These are phyloP conservation scores for Macrosoma leucophasiata DNA, from an alignment of 2,888 invertebrate genomes.

Conservation along the genomic window DNA sequence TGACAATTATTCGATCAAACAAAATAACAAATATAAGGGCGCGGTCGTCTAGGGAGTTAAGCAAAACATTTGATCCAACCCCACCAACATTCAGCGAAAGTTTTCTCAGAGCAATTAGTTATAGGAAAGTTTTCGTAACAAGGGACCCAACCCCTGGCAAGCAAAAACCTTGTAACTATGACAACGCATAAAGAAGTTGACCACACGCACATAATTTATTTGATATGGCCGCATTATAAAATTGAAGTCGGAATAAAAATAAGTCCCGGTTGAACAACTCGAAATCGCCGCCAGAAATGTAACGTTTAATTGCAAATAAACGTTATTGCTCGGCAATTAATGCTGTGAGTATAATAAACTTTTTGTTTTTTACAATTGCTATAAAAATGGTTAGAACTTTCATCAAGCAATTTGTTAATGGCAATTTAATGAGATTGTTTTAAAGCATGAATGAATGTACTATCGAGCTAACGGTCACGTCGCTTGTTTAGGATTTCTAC, in stretches of 20 bases:
- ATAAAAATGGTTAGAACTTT: no score
- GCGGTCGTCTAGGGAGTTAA: constrained; percentile 18
- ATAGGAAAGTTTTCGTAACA: constrained; percentile 48
- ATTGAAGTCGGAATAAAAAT: constrained; percentile 24
- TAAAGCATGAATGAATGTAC: no score
- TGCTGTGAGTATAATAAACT: no score
- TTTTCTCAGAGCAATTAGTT: constrained; percentile 53
- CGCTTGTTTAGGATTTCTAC: no score
- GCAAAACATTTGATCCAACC: constrained; percentile 25
- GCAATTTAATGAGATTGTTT: no score
- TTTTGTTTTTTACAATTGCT: no score
- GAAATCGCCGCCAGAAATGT: no score
- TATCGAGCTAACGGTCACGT: no score
- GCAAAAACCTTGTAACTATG: constrained; percentile 48
- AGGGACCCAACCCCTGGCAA: constrained; percentile 35
- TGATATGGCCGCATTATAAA: constrained; percentile 25
- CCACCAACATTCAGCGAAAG: constrained; percentile 41
- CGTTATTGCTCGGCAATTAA: no score
- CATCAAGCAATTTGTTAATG: no score
- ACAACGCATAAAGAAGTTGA: constrained; percentile 43
- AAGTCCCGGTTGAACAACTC: no score
- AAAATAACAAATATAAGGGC: constrained; percentile 16
- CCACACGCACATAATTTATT: constrained; percentile 28
- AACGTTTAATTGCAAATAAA: no score
- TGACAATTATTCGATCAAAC: constrained; percentile 27